Conservation (phyloP, 2,797 vertebrate genomes). For the Momotus momota region DNA sequence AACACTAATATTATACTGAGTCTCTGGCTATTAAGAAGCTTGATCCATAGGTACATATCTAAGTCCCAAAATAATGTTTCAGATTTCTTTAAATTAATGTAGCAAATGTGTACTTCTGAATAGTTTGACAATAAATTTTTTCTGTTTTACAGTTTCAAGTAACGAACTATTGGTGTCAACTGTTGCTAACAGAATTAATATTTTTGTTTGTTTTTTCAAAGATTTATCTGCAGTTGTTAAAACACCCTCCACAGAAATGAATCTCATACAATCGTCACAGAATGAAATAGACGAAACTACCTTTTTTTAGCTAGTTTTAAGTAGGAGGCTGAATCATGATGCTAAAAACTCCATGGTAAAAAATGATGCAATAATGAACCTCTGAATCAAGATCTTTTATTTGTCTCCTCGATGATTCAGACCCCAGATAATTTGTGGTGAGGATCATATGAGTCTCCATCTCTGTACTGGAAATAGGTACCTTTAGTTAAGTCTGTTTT, state of each 20-base stretch:
- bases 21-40: background rate
- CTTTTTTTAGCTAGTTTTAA: background rate
- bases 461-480: background rate
- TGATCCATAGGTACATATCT: background rate
- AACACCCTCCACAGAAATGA: background rate
- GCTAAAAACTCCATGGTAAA: background rate
- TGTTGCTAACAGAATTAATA: constrained; percentile 1
- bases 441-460: background rate
- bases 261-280: background rate
- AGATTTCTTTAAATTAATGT: background rate
- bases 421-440: background rate
- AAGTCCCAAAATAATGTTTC: background rate
- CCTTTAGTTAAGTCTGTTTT: background rate
- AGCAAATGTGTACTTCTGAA: background rate
- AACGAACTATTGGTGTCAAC: background rate
- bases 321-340: background rate
- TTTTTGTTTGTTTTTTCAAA: background rate
- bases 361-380: background rate
- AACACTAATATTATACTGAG: background rate
- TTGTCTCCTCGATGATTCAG: background rate
- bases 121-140: background rate
- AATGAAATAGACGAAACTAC: background rate
- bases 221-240: background rate
- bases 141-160: background rate
- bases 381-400: background rate